Conservation (phyloP, 2,888 invertebrate species). For the Microctonus aethiopoides region DNA sequence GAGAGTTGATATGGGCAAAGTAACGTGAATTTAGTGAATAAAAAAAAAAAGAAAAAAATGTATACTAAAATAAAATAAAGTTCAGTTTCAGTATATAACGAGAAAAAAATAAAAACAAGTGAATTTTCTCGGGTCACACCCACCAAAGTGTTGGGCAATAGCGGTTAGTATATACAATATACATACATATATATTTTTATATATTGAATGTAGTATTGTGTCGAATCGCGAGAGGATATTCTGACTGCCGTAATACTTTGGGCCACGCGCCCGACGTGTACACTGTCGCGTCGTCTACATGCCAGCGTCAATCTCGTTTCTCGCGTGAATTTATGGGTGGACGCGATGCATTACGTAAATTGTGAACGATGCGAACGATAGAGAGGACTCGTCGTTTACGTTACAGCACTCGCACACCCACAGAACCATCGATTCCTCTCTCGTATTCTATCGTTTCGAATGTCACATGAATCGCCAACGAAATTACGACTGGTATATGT, state of each 20-base stretch:
- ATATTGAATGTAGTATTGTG: no score
- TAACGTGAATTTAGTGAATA: conserved; percentile 35
- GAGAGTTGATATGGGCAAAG: neutral
- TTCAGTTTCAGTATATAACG: no score
- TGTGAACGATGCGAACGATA: conserved; percentile 50
- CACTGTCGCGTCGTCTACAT: conserved; percentile 37
- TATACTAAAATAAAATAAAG: neutral
- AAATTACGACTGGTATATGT: conserved; percentile 42
- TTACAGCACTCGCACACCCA: neutral
- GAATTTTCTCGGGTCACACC: conserved; percentile 32
- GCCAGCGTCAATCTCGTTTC: conserved; percentile 50
- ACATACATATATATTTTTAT: neutral
- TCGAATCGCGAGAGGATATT: conserved; percentile 11
- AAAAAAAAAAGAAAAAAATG: conserved; percentile 11
- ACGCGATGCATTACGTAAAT: conserved; percentile 58
- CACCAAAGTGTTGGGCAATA: conserved; percentile 15
- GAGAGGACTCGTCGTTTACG: conserved; percentile 23
- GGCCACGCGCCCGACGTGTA: conserved; percentile 9
- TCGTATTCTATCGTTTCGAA: conserved; percentile 36
- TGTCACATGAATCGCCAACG: conserved; percentile 43
- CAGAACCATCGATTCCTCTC: neutral
- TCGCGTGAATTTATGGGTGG: conserved; percentile 52
- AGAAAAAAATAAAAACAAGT: no score
- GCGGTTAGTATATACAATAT: no score
- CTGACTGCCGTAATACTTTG: conserved; percentile 15